phyloP scores from a whole-genome alignment of 2,797 vertebrate genomes.

The Scolopax rusticola region DNA sequence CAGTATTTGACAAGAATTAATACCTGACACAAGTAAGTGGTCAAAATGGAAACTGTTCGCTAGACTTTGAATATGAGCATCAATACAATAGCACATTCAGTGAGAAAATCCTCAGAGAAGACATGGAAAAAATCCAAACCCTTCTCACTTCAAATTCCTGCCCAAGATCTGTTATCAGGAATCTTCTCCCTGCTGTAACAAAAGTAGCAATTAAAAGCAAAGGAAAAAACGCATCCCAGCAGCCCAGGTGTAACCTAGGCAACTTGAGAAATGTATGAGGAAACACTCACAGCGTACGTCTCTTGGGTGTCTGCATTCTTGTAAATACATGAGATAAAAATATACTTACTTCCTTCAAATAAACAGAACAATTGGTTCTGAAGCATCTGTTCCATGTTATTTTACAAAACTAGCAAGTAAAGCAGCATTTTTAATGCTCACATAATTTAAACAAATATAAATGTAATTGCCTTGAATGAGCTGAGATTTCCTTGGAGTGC shows the following conservation, averaged over 20 bases:
- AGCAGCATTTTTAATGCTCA: not conserved
- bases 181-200: not conserved
- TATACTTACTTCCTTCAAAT: not conserved
- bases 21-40: not conserved
- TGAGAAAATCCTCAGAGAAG: not conserved
- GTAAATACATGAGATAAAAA: not conserved
- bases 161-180: not conserved
- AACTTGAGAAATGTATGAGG: not conserved
- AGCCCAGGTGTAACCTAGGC: not conserved
- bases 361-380: not conserved
- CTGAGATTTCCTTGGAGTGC: not conserved
- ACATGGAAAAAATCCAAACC: not conserved
- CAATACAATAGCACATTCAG: not conserved
- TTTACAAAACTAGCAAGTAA: not conserved
- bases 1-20: not conserved
- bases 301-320: not conserved
- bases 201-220: not conserved
- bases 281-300: not conserved
- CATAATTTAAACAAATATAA: conserved; percentile 9
- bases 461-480: conserved; percentile 1
- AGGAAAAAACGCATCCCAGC: not conserved
- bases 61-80: not conserved
- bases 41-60: not conserved
- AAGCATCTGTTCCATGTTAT: not conserved
- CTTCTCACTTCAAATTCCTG: not conserved